Evolutionary conservation across 1,140 invertebrate species (phyloP), one percentile per base, ranked within the genome.

Genomic region (Trichoplusia ni): DNA sequence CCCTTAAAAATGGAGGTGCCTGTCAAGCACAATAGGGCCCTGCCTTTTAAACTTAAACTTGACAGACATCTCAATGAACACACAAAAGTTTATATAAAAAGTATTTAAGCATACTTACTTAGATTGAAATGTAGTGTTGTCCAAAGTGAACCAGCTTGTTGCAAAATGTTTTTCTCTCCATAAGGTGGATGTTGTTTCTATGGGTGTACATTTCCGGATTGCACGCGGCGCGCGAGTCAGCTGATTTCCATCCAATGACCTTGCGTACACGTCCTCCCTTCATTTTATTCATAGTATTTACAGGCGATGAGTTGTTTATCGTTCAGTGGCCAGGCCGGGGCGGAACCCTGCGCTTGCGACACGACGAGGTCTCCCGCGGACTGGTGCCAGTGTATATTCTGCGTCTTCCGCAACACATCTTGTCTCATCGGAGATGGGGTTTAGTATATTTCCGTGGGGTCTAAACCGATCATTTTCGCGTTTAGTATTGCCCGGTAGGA

Each of bases 231-330:
- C 81, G 74, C 77, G 67, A 77, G 77, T 84, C 86, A 89, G 86
- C 86, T 89, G 86, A 84, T 85, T 79, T 79, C 81, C 84, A 86
- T 82, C 75, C 82, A 75, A 79, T 82, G 82, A 86, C 86, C 84
- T 89, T 86, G 86, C 72, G 73, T 64, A 71, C 64, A 76, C 77
- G 73, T 82, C 80, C 75, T 56, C 79, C 77, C 73, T 75, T 73
- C 71, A 74, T 84, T 71, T 75, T 80, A 77, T 81, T 76, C 80
- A 75, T 79, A 80, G 65, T 89, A 84, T 86, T 77, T 89, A 86
- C 81, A 89, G 68, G 77, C 70, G 72, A 73, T 75, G 71, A 69
- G 71, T 80, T 76, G 76, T 81, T 37, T 79, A 56, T 76, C 67
- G 69, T 77, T 75, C 66, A 62, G 72, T 73, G 66, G 66, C 72